Base-by-base conservation (phyloP, 2,888 invertebrate species). In the Spisula solida region DNA sequence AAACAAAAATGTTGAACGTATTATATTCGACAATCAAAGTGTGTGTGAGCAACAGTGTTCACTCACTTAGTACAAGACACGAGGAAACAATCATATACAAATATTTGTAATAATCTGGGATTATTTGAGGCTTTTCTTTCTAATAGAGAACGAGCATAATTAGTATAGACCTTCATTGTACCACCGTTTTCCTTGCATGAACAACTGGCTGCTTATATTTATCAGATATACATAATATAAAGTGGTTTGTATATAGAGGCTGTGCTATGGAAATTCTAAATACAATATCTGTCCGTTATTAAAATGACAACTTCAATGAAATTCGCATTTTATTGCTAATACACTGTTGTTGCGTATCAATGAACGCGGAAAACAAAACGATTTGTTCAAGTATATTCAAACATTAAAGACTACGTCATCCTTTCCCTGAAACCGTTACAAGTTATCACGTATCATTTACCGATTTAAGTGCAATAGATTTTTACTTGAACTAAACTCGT, bases 11-110 rank as follows among this genome's bases (percentile, higher is more conserved):
- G 75, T 18, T 18, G n/a, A n/a, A 31, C 16, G 34, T 75, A 31
- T 34, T 16, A 34, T 34, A 75, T 14, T 5, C 31, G 18, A 34
- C 31, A 31, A 75, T 75, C 31, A 31, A 34, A 80, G 66, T 79
- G 78, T 81, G 75, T 41, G 78, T 56, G 87, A 87, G 66, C 31
- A 34, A 75, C 31, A 75, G 75, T 34, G 34, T 34, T 75, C 75
- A 31, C 34, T 75, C 34, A 75, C 31, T 14, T 31, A 20, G 16
- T 8, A 18, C 16, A 75, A 18, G 34, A 29, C 10, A 75, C 31
- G 75, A 16, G n/a, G 31, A 75, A 31, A 75, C 75, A 31, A 75
- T 75, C 34, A 29, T 25, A 34, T 31, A 2, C 1, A 25, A 8
- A 75, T 75, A 25, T 75, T 34, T 31, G 60, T 34, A 16, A 75